Evolutionary conservation across 2,113 vertebrate species (phyloP).

Genomic region (Piaya cayana): DNA sequence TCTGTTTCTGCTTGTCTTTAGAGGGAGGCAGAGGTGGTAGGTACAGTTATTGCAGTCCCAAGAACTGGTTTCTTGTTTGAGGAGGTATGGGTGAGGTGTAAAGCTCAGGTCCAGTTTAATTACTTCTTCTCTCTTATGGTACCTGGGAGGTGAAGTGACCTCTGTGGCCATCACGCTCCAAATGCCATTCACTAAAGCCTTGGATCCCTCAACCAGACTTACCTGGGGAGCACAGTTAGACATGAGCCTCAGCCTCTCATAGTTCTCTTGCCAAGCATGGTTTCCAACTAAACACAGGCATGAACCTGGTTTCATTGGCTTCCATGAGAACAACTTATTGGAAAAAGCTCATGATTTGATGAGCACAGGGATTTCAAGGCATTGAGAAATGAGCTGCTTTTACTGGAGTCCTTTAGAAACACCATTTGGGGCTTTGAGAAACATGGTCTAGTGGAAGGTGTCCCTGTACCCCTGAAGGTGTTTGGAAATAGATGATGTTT

Average conservation of each 20-base stretch:
- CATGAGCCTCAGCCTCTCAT: neutral
- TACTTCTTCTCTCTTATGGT: rapidly evolving
- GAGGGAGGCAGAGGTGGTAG: neutral
- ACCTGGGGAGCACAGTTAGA: neutral
- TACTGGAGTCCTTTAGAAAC: neutral
- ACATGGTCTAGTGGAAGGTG: too few relatives aligned
- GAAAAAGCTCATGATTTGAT: neutral
- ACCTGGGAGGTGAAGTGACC: neutral
- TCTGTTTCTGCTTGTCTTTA: neutral
- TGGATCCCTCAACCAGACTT: neutral
- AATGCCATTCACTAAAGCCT: neutral
- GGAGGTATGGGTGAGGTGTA: neutral
- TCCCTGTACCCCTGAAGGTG: too few relatives aligned
- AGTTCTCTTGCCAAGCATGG: rapidly evolving
- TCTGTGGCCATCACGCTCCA: neutral
- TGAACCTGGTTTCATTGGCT: neutral
- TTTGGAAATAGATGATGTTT: too few relatives aligned
- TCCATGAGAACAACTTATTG: neutral
- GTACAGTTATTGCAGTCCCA: neutral
- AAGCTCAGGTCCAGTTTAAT: neutral
- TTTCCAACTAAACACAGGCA: neutral
- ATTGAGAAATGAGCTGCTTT: neutral
- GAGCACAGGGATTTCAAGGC: neutral
- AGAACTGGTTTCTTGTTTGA: neutral
- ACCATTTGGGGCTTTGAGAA: too few relatives aligned